Evolutionary conservation across 2,888 invertebrate species (phyloP).

Genomic region (Parelbella ahira): DNA sequence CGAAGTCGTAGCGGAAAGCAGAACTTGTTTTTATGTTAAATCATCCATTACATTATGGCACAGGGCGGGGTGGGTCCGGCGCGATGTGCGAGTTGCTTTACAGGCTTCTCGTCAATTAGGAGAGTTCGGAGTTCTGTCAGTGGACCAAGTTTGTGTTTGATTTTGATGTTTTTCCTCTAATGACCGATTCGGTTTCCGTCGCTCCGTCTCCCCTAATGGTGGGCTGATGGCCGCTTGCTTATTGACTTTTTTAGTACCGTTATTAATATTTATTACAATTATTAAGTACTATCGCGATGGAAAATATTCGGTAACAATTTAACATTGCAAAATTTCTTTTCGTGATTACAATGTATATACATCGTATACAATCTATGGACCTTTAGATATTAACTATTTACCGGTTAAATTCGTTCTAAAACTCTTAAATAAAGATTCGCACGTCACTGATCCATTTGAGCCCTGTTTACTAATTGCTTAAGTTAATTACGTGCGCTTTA

Average conservation of each 20-base stretch:
- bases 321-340: too few species aligned
- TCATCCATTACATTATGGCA: too few species aligned
- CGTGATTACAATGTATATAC: too few species aligned
- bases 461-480: constrained; percentile 9
- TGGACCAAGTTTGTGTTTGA: constrained; percentile 58
- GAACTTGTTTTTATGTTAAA: too few species aligned
- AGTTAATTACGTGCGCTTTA: constrained; percentile 8
- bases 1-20: too few species aligned
- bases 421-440: neutral
- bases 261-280: constrained; percentile 53
- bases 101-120: constrained; percentile 36
- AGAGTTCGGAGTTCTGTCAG: constrained; percentile 53
- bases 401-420: too few species aligned
- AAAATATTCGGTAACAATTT: too few species aligned
- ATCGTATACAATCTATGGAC: too few species aligned
- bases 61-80: too few species aligned
- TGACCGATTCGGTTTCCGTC: constrained; percentile 50
- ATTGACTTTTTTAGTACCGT: constrained; percentile 53
- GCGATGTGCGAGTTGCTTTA: constrained; percentile 6
- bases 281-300: too few species aligned
- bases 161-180: constrained; percentile 70
- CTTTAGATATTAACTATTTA: too few species aligned
- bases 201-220: constrained; percentile 45
- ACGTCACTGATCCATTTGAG: constrained; percentile 1
- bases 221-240: constrained; percentile 50